These are phyloP conservation scores for Strix aluco DNA, from an alignment of 2,113 vertebrate species.

Conservation along the genomic window DNA sequence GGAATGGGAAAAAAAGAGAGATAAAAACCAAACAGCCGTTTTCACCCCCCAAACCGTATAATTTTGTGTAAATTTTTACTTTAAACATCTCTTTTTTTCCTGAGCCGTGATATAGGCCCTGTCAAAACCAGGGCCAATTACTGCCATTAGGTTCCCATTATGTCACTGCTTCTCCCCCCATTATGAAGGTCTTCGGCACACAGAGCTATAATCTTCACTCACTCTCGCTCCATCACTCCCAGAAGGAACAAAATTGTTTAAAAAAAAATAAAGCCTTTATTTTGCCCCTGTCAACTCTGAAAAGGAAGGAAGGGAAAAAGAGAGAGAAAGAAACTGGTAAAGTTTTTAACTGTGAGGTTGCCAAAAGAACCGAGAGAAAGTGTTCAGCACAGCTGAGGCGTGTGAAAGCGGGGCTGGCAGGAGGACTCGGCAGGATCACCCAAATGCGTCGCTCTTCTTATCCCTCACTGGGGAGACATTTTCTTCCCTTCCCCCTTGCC, in stretches of 20 bases:
- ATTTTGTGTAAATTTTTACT: constrained; percentile 99
- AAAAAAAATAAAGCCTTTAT: constrained; percentile 83
- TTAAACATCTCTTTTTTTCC: constrained; percentile 93
- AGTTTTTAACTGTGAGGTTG: constrained; percentile 81
- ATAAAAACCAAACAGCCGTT: constrained; percentile 88
- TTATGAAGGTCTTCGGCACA: constrained; percentile 84
- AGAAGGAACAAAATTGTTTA: constrained; percentile 89
- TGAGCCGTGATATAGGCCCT: constrained; percentile 97
- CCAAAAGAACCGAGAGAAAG: constrained; percentile 45
- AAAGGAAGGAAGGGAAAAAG: constrained; percentile 75
- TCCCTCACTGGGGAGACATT: background rate
- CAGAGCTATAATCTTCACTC: constrained; percentile 99
- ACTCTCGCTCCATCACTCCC: constrained; percentile 94
- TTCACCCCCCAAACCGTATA: constrained; percentile 90
- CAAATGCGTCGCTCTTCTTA: background rate
- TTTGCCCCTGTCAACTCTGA: constrained; percentile 85
- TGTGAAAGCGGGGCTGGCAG: background rate
- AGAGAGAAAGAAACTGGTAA: constrained; percentile 78
- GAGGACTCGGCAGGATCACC: background rate
- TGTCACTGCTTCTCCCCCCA: constrained; percentile 91
- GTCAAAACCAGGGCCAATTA: constrained; percentile 99
- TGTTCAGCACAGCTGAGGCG: background rate
- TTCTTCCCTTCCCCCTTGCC: background rate
- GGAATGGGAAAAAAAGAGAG: constrained; percentile 69
- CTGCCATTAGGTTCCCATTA: constrained; percentile 99